phyloP scores from a whole-genome alignment of 2,797 vertebrate species.

The Lateolabrax maculatus region DNA sequence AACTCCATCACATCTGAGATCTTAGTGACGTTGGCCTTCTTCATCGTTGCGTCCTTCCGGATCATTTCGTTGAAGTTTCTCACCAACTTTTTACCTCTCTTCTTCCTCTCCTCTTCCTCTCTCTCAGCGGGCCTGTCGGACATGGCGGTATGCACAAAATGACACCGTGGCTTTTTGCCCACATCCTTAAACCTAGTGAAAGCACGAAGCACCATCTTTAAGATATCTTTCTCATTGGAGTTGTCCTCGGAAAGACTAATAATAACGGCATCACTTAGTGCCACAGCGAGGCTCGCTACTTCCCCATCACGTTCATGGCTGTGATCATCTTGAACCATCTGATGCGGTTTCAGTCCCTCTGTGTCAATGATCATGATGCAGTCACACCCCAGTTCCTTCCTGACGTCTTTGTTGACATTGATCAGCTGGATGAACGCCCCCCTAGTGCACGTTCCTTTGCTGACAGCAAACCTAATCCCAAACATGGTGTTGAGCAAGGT shows the following conservation, averaged over 20 bases:
- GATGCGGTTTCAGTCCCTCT: slow-evolving; percentile 71
- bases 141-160: slow-evolving; percentile 77
- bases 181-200: slow-evolving; percentile 72
- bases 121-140: slow-evolving; percentile 38
- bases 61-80: slow-evolving; percentile 54
- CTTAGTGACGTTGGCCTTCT: slow-evolving; percentile 42
- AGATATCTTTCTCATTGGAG: slow-evolving; percentile 67
- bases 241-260: slow-evolving; percentile 73
- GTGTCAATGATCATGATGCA: slow-evolving; percentile 82
- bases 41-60: slow-evolving; percentile 53
- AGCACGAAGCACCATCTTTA: slow-evolving; percentile 72
- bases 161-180: slow-evolving; percentile 70
- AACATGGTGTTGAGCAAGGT: slow-evolving; percentile 86
- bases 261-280: slow-evolving; percentile 77
- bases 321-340: slow-evolving; percentile 53
- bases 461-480: slow-evolving; percentile 78
- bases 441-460: slow-evolving; percentile 71
- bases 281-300: slow-evolving; percentile 77
- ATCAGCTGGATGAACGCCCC: slow-evolving; percentile 83
- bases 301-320: slow-evolving; percentile 78
- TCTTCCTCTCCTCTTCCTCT: slow-evolving; percentile 40
- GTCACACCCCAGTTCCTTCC: slow-evolving; percentile 73
- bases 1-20: slow-evolving; percentile 76
- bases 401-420: slow-evolving; percentile 61
- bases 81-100: slow-evolving; percentile 43